phyloP scores from a whole-genome alignment of 2,888 invertebrate genomes.

The Hydraecia micacea region DNA sequence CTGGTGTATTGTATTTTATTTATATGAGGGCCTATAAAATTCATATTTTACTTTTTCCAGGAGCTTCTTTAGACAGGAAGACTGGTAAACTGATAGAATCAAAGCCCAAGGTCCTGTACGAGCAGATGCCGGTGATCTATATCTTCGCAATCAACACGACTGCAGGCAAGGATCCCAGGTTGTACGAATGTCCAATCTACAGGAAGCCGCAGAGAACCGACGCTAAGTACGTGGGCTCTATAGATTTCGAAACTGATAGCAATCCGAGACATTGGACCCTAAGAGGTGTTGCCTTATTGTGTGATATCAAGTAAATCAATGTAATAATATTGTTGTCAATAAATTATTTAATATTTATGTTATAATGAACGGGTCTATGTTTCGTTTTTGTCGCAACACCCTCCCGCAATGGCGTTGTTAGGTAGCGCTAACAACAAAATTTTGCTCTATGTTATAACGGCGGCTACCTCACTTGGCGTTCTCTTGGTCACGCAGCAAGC shows the following conservation, averaged over 20 bases:
- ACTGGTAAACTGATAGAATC: slow-evolving; percentile 97
- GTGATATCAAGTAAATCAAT: slow-evolving; percentile 96
- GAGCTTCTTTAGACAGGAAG: slow-evolving; percentile 96
- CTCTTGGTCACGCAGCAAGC: background rate
- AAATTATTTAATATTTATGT: background rate
- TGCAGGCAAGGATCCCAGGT: slow-evolving; percentile 96
- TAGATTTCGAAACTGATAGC: slow-evolving; percentile 97
- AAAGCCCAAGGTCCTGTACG: slow-evolving; percentile 97
- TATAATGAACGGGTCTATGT: background rate
- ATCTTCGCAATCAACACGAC: slow-evolving; percentile 98
- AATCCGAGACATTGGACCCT: slow-evolving; percentile 98
- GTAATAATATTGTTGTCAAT: background rate
- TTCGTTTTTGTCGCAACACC: background rate
- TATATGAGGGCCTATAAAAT: background rate
- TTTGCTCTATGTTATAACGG: background rate
- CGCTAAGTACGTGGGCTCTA: slow-evolving; percentile 98
- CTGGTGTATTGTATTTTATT: background rate
- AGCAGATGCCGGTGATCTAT: slow-evolving; percentile 98
- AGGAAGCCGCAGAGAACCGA: slow-evolving; percentile 98
- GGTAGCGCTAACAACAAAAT: background rate
- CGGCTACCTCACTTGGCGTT: background rate
- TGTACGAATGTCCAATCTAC: slow-evolving; percentile 99
- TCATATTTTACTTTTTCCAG: slow-evolving; percentile 74
- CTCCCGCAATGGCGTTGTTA: background rate
- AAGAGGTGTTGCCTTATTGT: slow-evolving; percentile 98